Evolutionary conservation across 2,113 vertebrate genomes (phyloP).

Genomic region (Alethe diademata): DNA sequence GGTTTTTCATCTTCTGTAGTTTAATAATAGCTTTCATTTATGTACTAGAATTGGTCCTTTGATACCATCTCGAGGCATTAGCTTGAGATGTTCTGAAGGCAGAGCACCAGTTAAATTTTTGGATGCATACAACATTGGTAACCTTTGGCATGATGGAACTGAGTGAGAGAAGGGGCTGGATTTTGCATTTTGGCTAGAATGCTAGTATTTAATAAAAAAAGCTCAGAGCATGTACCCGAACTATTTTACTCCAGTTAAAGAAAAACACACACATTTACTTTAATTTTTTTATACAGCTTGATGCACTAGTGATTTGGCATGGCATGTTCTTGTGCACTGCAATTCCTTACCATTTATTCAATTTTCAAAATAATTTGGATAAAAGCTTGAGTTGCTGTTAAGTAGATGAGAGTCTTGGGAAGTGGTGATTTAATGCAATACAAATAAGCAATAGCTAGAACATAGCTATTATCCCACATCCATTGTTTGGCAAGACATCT

Average conservation of each 20-base stretch:
- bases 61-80: background rate
- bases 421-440: background rate
- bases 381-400: background rate
- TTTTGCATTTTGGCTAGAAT: background rate
- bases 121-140: background rate
- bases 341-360: background rate
- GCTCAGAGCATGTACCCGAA: background rate
- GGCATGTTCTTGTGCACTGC: conserved; percentile 31
- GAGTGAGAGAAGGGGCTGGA: background rate
- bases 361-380: background rate
- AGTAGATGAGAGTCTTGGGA: background rate
- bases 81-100: background rate
- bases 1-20: background rate
- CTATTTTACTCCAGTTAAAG: background rate
- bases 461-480: conserved; percentile 73
- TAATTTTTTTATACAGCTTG: conserved; percentile 6
- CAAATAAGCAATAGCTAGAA: background rate
- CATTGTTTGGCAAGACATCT: conserved; percentile 76
- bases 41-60: background rate
- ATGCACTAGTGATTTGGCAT: conserved; percentile 32
- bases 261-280: background rate
- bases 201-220: background rate
- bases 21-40: background rate
- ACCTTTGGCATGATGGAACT: background rate
- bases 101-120: background rate